Evolutionary conservation across 2,888 invertebrate genomes (phyloP).

Genomic region (Metalampra italica): DNA sequence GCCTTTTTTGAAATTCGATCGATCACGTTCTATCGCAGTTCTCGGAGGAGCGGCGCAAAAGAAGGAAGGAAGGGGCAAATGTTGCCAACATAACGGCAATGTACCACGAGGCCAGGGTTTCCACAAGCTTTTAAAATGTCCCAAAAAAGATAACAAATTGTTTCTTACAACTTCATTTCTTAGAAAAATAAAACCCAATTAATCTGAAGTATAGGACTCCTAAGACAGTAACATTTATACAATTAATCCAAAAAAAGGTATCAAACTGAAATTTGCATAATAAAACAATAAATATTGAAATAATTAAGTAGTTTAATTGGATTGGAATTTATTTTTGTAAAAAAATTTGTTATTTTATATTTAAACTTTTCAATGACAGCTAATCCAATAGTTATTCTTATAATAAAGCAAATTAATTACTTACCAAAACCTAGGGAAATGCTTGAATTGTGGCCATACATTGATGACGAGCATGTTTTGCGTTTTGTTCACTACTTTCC

Average conservation of each 20-base stretch:
- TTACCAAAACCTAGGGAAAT: background rate
- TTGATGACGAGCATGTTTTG: slow-evolving; percentile 1
- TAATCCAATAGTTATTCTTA: too few species aligned
- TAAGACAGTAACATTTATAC: too few species aligned
- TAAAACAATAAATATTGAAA: too few species aligned
- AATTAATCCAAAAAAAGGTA: too few species aligned
- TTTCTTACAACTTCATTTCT: background rate
- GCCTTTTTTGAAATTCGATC: slow-evolving; percentile 78
- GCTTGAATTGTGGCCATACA: background rate
- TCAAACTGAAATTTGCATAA: too few species aligned
- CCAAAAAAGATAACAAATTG: slow-evolving; percentile 7
- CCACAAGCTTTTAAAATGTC: slow-evolving; percentile 21
- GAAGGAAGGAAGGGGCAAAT: slow-evolving; percentile 74
- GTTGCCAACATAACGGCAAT: slow-evolving; percentile 62
- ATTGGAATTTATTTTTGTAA: too few species aligned
- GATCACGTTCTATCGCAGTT: slow-evolving; percentile 76
- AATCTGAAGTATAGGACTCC: too few species aligned
- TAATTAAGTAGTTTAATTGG: too few species aligned
- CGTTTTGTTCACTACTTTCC: slow-evolving; percentile 1
- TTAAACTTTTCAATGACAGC: too few species aligned
- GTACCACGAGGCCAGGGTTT: slow-evolving; percentile 72
- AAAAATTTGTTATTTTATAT: too few species aligned
- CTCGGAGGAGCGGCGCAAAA: slow-evolving; percentile 75
- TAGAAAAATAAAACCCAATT: too few species aligned
- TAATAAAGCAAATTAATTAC: background rate